Percentiles rank a stretch among this genome's conserved stretches.
These are phyloP conservation scores for Glareola pratincola DNA, from an alignment of 2,113 vertebrate genomes.

Conservation along the genomic window DNA sequence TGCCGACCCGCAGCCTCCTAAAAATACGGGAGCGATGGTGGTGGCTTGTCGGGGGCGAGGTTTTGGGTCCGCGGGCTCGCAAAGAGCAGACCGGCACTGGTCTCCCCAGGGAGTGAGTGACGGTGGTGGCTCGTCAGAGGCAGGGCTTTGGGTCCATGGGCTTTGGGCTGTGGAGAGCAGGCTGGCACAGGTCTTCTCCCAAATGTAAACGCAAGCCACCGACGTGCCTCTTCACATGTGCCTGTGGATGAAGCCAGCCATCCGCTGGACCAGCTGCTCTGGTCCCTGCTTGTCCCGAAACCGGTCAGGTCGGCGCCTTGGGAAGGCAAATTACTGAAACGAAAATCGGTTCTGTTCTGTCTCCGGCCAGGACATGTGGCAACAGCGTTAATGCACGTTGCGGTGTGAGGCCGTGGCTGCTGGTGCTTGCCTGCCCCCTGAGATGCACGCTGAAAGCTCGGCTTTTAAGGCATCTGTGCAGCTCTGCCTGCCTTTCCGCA, in stretches of 20 bases:
- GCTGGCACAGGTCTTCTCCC: background rate
- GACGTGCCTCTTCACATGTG: rapidly evolving
- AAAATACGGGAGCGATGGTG: rapidly evolving
- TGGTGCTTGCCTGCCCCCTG: rapidly evolving
- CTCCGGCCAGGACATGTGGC: background rate
- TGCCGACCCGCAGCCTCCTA: background rate
- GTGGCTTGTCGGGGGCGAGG: background rate
- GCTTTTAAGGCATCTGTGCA: rapidly evolving
- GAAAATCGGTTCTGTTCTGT: background rate
- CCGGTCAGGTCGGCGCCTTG: background rate
- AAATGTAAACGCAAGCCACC: rapidly evolving
- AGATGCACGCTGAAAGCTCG: rapidly evolving
- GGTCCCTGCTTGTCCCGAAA: background rate
- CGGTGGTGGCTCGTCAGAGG: background rate
- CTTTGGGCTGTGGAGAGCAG: background rate
- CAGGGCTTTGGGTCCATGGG: background rate
- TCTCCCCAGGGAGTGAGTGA: background rate
- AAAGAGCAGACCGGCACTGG: background rate
- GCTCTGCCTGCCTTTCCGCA: background rate
- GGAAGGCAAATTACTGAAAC: background rate
- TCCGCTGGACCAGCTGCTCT: background rate
- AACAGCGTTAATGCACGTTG: rapidly evolving
- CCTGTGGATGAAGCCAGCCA: rapidly evolving
- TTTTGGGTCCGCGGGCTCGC: background rate
- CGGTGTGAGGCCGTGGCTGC: rapidly evolving